Conservation (phyloP, 1,140 invertebrate genomes). For the Triops cancriformis region DNA sequence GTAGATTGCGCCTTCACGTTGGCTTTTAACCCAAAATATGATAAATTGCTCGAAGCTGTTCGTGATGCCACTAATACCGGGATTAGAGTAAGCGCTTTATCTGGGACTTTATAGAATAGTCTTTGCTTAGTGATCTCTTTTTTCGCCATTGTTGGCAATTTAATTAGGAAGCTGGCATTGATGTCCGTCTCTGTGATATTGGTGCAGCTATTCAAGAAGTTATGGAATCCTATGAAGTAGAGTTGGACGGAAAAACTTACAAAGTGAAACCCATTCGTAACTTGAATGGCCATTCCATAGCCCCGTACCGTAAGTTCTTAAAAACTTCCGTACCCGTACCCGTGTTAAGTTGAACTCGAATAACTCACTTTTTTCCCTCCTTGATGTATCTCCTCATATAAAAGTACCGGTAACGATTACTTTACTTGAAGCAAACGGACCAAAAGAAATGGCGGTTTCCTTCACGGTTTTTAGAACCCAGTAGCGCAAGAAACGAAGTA, state of each 20-base stretch:
- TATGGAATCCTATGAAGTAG: constrained; percentile 99
- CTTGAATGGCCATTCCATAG: constrained; percentile 96
- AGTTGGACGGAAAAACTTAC: constrained; percentile 93
- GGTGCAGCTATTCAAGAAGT: constrained; percentile 97
- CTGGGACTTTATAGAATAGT: constrained; percentile 23
- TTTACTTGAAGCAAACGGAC: too few species aligned
- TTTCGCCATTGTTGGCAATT: constrained; percentile 23
- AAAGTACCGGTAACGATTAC: too few species aligned
- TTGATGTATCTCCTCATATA: too few species aligned
- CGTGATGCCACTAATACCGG: constrained; percentile 96
- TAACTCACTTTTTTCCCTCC: too few species aligned
- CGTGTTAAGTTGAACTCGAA: background rate
- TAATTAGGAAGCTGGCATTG: constrained; percentile 74
- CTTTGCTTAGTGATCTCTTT: constrained; percentile 26
- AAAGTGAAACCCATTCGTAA: constrained; percentile 92
- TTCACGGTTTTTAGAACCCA: too few species aligned
- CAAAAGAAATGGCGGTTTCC: too few species aligned
- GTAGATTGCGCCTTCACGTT: constrained; percentile 99
- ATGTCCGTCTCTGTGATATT: constrained; percentile 94
- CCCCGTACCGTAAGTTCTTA: constrained; percentile 71
- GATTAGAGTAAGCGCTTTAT: constrained; percentile 48
- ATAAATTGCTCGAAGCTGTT: constrained; percentile 89
- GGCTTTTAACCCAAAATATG: constrained; percentile 94
- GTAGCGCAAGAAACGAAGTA: too few species aligned
- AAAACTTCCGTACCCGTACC: background rate